Conservation (phyloP, 2,888 invertebrate species). For the Strigamia transsilvanica region DNA sequence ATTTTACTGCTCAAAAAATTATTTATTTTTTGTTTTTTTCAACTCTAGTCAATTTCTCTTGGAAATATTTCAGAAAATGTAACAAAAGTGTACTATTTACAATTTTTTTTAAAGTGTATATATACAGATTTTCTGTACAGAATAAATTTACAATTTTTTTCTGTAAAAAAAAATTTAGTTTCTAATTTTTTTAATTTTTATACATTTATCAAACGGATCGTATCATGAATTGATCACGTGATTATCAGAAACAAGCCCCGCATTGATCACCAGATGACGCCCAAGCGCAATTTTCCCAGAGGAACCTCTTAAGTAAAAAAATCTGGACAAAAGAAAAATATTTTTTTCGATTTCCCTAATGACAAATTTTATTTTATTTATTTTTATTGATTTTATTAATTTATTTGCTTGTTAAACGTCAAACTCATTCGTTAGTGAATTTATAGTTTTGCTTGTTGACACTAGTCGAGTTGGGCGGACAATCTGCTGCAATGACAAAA, state of each 20-base stretch:
- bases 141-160: not conserved
- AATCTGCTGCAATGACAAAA: conserved; percentile 36
- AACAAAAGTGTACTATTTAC: not conserved
- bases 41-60: not conserved
- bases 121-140: not conserved
- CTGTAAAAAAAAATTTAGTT: not conserved
- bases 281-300: not conserved
- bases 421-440: not conserved
- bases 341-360: too few species aligned
- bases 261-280: conserved; percentile 14
- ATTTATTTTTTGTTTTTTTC: not conserved
- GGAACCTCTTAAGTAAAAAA: not conserved
- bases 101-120: conserved; percentile 4
- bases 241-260: not conserved
- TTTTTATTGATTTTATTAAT: not conserved
- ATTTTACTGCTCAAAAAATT: conserved; percentile 13
- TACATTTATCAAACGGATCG: not conserved
- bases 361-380: too few species aligned
- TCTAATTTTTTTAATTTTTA: not conserved
- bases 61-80: not conserved
- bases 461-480: conserved; percentile 40
- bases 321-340: not conserved
- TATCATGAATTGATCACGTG: not conserved
- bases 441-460: conserved; percentile 33
- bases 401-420: not conserved